Conservation (phyloP, 2,888 invertebrate genomes). For the Ceraclea dissimilis region DNA sequence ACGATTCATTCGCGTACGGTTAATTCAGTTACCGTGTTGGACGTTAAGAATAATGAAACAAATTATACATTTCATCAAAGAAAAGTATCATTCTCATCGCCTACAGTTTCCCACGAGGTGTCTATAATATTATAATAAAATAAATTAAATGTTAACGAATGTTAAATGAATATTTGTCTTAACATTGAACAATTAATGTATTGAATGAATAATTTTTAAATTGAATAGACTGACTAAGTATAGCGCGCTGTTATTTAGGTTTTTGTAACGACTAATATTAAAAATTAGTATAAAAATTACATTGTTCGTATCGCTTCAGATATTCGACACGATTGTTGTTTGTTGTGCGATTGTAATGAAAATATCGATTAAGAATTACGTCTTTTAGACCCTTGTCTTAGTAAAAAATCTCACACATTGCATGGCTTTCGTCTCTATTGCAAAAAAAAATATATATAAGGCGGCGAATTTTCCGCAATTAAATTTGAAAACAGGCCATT, state of each 20-base stretch:
- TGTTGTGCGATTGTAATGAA: too few relatives aligned
- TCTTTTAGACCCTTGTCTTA: too few relatives aligned
- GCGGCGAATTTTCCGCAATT: too few relatives aligned
- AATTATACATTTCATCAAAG: not conserved
- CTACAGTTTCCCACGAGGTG: conserved; percentile 21
- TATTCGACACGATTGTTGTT: too few relatives aligned
- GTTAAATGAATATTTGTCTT: not conserved
- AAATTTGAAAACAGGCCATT: too few relatives aligned
- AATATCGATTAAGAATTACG: too few relatives aligned
- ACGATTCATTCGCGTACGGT: too few relatives aligned
- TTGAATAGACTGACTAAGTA: conserved; percentile 26
- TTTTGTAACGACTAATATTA: conserved; percentile 20
- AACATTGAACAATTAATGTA: not conserved
- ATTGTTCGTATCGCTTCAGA: not conserved
- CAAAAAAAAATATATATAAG: too few relatives aligned
- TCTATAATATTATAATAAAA: conserved; percentile 16
- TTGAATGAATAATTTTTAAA: conserved; percentile 11
- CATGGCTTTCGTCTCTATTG: too few relatives aligned
- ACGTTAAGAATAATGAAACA: conserved; percentile 1
- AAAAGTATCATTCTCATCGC: conserved; percentile 10
- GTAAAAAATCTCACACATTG: too few relatives aligned
- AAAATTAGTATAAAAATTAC: not conserved
- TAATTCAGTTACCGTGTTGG: too few relatives aligned
- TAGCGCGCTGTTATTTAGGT: conserved; percentile 25
- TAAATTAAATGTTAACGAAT: not conserved